A percentile compares a stretch with the other conserved stretches of the same genome.
These are phyloP conservation scores for Zosterops hypoxanthus DNA, from an alignment of 2,113 vertebrate species.

Conservation along the genomic window DNA sequence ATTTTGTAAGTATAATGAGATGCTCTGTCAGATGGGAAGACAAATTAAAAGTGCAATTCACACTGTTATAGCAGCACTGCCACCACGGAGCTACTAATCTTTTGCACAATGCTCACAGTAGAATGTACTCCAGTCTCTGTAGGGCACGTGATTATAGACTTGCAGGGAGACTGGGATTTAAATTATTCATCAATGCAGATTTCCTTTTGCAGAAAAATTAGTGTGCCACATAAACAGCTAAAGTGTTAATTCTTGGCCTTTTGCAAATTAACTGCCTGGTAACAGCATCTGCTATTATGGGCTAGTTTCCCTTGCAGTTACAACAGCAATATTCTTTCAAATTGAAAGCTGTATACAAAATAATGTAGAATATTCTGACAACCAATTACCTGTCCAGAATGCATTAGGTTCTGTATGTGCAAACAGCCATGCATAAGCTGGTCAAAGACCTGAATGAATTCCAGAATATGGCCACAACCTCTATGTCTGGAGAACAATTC, in stretches of 20 bases:
- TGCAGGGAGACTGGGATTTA: slow-evolving; percentile 49
- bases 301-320: slow-evolving; percentile 26
- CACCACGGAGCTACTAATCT: slow-evolving; percentile 58
- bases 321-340: slow-evolving; percentile 21
- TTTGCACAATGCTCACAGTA: slow-evolving; percentile 59
- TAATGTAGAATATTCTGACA: slow-evolving; percentile 4
- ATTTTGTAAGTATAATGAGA: slow-evolving; percentile 78
- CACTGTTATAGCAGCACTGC: slow-evolving; percentile 32
- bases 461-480: background rate
- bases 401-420: background rate
- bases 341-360: background rate
- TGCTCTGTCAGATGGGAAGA: slow-evolving; percentile 72
- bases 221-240: slow-evolving; percentile 31
- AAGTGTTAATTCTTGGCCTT: slow-evolving; percentile 57
- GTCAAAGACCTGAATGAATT: background rate
- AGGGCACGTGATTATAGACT: slow-evolving; percentile 55
- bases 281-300: slow-evolving; percentile 18
- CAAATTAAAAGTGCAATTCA: slow-evolving; percentile 78
- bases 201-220: slow-evolving; percentile 58
- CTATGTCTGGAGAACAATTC: background rate
- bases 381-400: slow-evolving; percentile 37
- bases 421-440: background rate
- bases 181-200: slow-evolving; percentile 64
- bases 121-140: slow-evolving; percentile 57
- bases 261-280: slow-evolving; percentile 58